Base-by-base conservation (phyloP, 2,797 vertebrate genomes). In the Chiloscyllium punctatum region DNA sequence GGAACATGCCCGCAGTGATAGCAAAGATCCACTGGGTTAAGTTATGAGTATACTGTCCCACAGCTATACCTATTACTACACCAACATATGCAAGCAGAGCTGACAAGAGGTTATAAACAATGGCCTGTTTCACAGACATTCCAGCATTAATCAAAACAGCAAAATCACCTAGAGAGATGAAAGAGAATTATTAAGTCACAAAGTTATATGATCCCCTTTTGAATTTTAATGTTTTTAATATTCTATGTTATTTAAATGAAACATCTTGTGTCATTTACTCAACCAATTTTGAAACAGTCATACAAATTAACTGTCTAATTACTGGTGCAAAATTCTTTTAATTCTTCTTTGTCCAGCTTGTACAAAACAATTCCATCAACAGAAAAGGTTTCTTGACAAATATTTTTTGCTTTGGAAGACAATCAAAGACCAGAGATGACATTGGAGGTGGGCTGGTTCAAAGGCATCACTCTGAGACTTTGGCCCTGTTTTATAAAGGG, bases 21-120 rank as follows among this genome's bases (percentile, higher is more conserved):
- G 99, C 99, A 30, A 99, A 99, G 97, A 99, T 99, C 99, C 99
- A 99, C 96, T 97, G 98, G 79, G 99, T 99, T 97, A 99, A 98
- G 96, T 98, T 99, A 96, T 99, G 98, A 0, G 99, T 98, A 84
- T 99, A 99, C 97, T 99, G 98, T 71, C 99, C 99, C 96, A 99
- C 99, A 0, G 98, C 98, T 0, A 98, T 99, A 97, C 99, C 99
- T 4, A 99, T 99, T 90, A 99, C 90, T 99, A 99, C 99, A 95
- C 99, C 99, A 0, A 99, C 96, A 91, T 99, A 99, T 33, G 99
- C 99, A 99, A 99, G 99, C 97, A 99, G 98, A 95, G 99, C 99
- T 0, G 99, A 99, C 68, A 99, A 98, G 96, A 99, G 97, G 96
- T 99, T 99, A 98, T 99, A 99, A 91, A 98, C 98, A 21, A 99